These are phyloP conservation scores for Magallana ariakensis DNA, from an alignment of 1,140 invertebrate species.

Conservation along the genomic window DNA sequence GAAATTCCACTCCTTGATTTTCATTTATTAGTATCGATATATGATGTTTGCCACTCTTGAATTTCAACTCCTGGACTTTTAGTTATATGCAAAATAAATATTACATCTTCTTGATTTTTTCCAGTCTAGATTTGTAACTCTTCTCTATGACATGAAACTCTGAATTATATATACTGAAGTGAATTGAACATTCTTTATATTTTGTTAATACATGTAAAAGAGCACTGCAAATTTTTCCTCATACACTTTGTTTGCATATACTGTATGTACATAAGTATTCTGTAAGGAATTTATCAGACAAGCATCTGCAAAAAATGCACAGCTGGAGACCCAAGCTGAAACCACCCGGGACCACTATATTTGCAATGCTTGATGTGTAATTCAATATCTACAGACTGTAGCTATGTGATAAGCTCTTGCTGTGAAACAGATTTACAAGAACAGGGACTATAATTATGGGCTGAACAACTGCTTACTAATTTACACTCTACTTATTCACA, in stretches of 20 bases:
- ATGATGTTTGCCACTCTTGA: not conserved
- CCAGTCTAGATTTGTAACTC: too few species aligned
- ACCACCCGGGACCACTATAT: too few species aligned
- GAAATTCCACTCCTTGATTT: not conserved
- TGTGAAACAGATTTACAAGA: not conserved
- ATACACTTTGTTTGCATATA: not conserved
- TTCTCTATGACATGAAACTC: too few species aligned
- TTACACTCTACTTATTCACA: not conserved
- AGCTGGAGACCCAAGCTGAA: not conserved
- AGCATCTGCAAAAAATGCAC: not conserved
- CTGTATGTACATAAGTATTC: not conserved
- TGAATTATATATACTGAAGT: too few species aligned
- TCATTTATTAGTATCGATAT: not conserved
- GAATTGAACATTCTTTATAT: not conserved
- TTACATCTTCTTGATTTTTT: too few species aligned
- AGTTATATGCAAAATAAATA: not conserved
- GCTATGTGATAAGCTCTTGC: not conserved
- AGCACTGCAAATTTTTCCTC: too few species aligned
- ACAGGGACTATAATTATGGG: not conserved
- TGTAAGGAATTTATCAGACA: not conserved
- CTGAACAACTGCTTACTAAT: not conserved
- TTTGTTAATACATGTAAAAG: not conserved
- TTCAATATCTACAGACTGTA: not conserved
- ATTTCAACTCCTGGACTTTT: not conserved
- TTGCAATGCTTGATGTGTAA: too few species aligned